Base-by-base conservation (phyloP, 2,113 vertebrate species). In the Lamprologus speciosus region DNA sequence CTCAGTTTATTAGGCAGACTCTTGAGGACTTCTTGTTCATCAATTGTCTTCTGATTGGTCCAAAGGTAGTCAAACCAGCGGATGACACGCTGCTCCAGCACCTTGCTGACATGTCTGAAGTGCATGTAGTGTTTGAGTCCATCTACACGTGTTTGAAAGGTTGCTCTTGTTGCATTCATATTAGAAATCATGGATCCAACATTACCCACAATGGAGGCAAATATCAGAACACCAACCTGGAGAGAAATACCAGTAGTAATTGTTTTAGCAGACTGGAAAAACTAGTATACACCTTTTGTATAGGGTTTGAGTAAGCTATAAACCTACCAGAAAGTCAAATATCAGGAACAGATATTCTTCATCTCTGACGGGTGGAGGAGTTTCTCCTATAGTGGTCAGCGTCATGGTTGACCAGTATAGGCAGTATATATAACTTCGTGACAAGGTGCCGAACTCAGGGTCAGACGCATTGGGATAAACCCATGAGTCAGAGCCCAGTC, bases 171-270 rank as follows among this genome's bases (percentile, higher is more conserved):
- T 57, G 98, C 98, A 16, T 99, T 99, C 98, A 99, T 99, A 89
- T 99, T 99, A 84, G 98, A 98, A 81, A 99, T 99, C 98, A 99
- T 99, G 87, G 98, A 96, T 1, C 98, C 98, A 26, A 99, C 98
- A 0, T 99, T 99, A 4, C 99, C 99, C 85, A 99, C 98, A 1
- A 99, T 99, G 80, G 98, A 99, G 87, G 98, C 98, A 55, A 99
- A 99, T 91, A 99, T 99, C 85, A 99, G 97, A 82, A 99, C 98
- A 0, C 98, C 99, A 7, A 96, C 83, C 95, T 96, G 16, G 26
- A 85, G 1, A 87, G 54, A 84, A 60, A 86, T 17, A 65, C 3
- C 2, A 37, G 9, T 12, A 53, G 81, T 26, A 42, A 4, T 3
- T 11, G 4, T 50, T 60, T 12, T 42, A 4, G n/a, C 14, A 78